Conservation (phyloP, 1,140 invertebrate genomes). For the Drosophila funebris region DNA sequence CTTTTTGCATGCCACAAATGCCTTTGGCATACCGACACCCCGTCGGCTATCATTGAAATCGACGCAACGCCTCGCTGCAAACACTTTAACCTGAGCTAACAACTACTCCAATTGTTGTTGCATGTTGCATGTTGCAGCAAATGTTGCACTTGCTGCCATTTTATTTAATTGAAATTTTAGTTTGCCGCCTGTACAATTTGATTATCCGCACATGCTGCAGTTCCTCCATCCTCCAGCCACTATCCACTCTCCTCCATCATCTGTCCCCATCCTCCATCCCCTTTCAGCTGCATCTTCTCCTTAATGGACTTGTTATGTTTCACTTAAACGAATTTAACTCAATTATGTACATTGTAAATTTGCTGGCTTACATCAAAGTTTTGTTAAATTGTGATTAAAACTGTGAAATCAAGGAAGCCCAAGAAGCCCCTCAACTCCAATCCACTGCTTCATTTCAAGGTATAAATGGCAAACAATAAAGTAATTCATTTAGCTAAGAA, state of each 20-base stretch:
- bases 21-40: conserved; percentile 39
- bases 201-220: conserved; percentile 38
- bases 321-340: conserved; percentile 46
- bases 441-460: not conserved
- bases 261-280: not conserved
- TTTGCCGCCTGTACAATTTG: conserved; percentile 55
- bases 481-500: not conserved
- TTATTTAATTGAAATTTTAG: conserved; percentile 67
- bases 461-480: not conserved
- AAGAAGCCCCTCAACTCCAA: not conserved
- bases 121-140: not conserved
- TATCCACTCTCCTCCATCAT: too few relatives aligned
- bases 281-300: not conserved
- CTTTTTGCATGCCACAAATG: conserved; percentile 49
- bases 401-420: not conserved
- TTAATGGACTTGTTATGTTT: conserved; percentile 76
- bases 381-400: conserved; percentile 9
- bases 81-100: conserved; percentile 23
- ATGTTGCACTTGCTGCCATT: conserved; percentile 26
- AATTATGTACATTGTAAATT: conserved; percentile 67
- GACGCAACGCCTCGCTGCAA: conserved; percentile 1
- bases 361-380: conserved; percentile 18
- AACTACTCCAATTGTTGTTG: not conserved
- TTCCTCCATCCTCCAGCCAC: too few relatives aligned
- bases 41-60: conserved; percentile 26